Evolutionary conservation across 2,797 vertebrate species (phyloP), one percentile per base, ranked within the genome.

Genomic region (Melanotaenia parkinsoni): DNA sequence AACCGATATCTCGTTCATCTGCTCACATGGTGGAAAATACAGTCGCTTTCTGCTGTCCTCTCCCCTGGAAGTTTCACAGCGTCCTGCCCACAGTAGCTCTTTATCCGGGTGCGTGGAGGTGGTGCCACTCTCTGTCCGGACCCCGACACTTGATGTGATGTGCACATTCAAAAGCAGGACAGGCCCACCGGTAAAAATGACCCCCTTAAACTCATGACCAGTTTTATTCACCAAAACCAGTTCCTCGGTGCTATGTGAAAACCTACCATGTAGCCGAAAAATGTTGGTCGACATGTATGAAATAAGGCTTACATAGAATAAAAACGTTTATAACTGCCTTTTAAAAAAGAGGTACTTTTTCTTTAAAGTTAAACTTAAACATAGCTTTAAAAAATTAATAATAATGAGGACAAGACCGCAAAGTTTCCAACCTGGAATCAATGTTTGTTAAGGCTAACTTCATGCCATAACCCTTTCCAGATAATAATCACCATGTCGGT

Each of bases 101-200:
- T 10, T 35, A 54, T 50, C 33, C 59, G 5, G 26, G 54, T 50
- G 62, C 62, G 45, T 50, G 43, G 85, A 84, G 86, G 84, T 79
- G 89, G 83, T 74, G 86, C 81, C 80, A 57, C 77, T 57, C 70
- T 40, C 53, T 13, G 75, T 58, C 74, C 72, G 51, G 74, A 76
- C 56, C 72, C 60, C 59, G 5, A 5, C 62, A 22, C 14, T 7
- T 68, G 13, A 22, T 30, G 58, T 68, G 13, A 22, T 30, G 58
- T 53, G 58, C 57, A 35, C 33, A 51, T 47, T 61, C 67, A 61
- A 26, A 16, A 54, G 24, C 18, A n/a, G 5, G 16, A 60, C 11
- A 30, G 32, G 0, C 4, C 32, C 54, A 45, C 38, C 38, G 13
- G 43, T 58, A 28, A 9, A 32, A 32, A 14, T 51, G 28, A 13